A percentile compares a stretch with the other conserved stretches of the same genome.
phyloP scores from a whole-genome alignment of 1,140 invertebrate species.

The Stegodyphus mimosarum region DNA sequence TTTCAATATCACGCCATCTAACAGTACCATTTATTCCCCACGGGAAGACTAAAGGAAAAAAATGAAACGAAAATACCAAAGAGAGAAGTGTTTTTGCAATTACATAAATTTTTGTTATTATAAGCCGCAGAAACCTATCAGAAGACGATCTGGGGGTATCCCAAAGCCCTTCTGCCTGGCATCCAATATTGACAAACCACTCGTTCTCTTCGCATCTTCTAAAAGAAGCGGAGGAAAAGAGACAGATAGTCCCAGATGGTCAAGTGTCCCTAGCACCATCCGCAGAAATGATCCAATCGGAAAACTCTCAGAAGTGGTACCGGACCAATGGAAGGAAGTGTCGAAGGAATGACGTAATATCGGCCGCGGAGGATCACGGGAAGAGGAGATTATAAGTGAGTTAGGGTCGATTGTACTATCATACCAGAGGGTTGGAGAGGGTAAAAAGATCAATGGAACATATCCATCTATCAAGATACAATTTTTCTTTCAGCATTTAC shows the following conservation, averaged over 20 bases:
- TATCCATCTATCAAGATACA: too few species aligned
- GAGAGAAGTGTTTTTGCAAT: conserved; percentile 21
- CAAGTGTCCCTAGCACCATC: conserved; percentile 10
- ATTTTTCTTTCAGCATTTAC: too few species aligned
- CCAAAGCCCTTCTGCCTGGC: neutral
- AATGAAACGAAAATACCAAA: too few species aligned
- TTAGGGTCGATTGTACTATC: neutral
- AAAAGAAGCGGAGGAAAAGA: conserved; percentile 13
- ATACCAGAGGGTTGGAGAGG: too few species aligned
- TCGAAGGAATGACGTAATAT: conserved; percentile 9
- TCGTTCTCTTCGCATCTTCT: neutral
- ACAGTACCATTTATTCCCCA: too few species aligned
- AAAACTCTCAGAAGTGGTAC: neutral
- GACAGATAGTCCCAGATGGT: conserved; percentile 26
- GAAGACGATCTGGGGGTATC: conserved; percentile 6
- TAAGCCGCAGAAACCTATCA: neutral
- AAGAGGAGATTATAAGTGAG: conserved; percentile 32
- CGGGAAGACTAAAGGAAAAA: too few species aligned
- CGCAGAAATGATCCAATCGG: conserved; percentile 36
- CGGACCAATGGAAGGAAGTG: conserved; percentile 7
- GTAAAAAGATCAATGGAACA: too few species aligned
- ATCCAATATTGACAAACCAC: conserved; percentile 49
- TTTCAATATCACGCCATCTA: too few species aligned
- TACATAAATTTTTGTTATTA: conserved; percentile 40
- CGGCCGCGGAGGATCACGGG: conserved; percentile 1